Conservation (phyloP, 2,113 vertebrate genomes). For the Apteryx mantelli region DNA sequence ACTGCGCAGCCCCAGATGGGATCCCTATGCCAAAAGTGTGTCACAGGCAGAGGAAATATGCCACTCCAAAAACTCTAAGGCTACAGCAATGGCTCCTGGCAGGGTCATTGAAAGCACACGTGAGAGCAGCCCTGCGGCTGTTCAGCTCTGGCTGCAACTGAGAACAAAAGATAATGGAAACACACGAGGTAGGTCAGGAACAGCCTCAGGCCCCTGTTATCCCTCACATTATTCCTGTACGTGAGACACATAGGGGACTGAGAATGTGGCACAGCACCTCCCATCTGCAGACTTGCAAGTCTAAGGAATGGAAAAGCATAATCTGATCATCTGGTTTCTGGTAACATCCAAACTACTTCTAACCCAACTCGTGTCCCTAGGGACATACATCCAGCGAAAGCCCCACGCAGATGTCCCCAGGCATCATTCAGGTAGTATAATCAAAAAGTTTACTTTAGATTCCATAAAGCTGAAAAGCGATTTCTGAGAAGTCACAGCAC, state of each 20-base stretch:
- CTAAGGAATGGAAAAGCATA: background rate
- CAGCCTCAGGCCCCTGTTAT: background rate
- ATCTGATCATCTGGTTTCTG: background rate
- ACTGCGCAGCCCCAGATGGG: background rate
- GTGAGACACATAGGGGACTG: background rate
- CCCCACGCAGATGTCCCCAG: background rate
- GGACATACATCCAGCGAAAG: background rate
- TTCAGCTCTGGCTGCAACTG: background rate
- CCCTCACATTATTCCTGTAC: background rate
- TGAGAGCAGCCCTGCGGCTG: background rate
- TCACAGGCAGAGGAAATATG: background rate
- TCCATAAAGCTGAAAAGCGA: background rate
- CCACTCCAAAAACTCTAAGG: background rate
- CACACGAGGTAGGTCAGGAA: background rate
- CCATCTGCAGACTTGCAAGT: background rate
- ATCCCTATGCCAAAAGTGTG: background rate
- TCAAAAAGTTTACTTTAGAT: slow-evolving; percentile 2
- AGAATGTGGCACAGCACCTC: background rate
- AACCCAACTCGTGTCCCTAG: background rate
- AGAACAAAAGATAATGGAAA: background rate
- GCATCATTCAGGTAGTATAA: background rate
- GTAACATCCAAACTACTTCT: background rate
- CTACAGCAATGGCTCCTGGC: background rate
- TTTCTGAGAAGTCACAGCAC: background rate
- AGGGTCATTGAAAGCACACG: background rate